A percentile compares a stretch with the other conserved stretches of the same genome.
Evolutionary conservation across 2,113 vertebrate genomes (phyloP).

Genomic region (Mus musculus): DNA sequence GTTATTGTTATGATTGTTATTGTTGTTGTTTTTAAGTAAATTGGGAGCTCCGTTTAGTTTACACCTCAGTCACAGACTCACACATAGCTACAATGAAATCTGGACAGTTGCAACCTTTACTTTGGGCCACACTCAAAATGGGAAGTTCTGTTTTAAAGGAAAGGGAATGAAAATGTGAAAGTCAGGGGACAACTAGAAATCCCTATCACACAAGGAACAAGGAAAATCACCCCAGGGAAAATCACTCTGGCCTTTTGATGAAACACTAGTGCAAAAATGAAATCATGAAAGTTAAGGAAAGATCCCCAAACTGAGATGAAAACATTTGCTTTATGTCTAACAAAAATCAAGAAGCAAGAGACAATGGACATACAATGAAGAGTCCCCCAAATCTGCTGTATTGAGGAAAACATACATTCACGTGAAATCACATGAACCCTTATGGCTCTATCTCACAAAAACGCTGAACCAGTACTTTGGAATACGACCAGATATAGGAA

Average conservation of each 20-base stretch:
- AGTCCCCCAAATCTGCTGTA: constrained; percentile 47
- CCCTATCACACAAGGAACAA: constrained; percentile 25
- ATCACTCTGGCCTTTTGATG: background rate
- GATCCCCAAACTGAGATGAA: constrained; percentile 50
- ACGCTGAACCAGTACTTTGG: constrained; percentile 26
- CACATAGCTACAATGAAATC: constrained; percentile 36
- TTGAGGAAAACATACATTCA: background rate
- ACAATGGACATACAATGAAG: background rate
- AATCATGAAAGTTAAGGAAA: constrained; percentile 54
- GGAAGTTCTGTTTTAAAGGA: constrained; percentile 27
- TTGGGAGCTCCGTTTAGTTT: background rate
- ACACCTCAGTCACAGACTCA: background rate
- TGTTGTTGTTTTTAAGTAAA: constrained; percentile 37
- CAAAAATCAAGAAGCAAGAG: constrained; percentile 63
- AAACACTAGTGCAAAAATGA: constrained; percentile 55
- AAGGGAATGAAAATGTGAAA: background rate
- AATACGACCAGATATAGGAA: background rate
- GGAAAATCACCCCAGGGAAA: constrained; percentile 51
- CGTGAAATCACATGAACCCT: background rate
- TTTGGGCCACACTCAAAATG: constrained; percentile 49
- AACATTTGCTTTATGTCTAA: constrained; percentile 36
- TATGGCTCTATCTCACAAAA: constrained; percentile 7
- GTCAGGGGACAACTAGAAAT: background rate
- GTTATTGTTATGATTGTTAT: background rate
- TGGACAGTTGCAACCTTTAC: background rate